phyloP scores from a whole-genome alignment of 2,888 invertebrate genomes.

The Lycaena phlaeas region DNA sequence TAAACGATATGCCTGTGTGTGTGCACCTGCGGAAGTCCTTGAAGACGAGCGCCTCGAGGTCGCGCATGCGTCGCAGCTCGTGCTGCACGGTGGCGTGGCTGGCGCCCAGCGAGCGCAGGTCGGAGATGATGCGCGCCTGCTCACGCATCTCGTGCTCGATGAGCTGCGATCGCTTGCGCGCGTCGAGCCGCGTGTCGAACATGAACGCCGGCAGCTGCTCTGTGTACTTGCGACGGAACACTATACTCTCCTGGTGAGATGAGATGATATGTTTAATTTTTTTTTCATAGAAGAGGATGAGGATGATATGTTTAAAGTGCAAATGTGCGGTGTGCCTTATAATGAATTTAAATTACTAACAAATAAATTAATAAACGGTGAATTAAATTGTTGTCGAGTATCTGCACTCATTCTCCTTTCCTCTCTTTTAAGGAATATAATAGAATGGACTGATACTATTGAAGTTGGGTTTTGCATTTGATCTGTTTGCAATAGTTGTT shows the following conservation, averaged over 20 bases:
- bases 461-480: no score
- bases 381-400: no score
- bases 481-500: no score
- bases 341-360: no score
- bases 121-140: conserved; percentile 95
- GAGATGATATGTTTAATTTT: neutral
- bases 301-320: no score
- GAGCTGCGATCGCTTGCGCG: conserved; percentile 89
- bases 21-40: conserved; percentile 87
- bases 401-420: no score
- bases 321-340: no score
- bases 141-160: conserved; percentile 98
- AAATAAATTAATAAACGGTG: no score
- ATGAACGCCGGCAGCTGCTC: conserved; percentile 88
- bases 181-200: conserved; percentile 84
- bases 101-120: conserved; percentile 89
- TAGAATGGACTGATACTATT: no score
- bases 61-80: conserved; percentile 92
- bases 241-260: conserved; percentile 75
- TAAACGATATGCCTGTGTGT: neutral
- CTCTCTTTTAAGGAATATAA: no score
- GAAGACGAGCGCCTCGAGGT: conserved; percentile 94
- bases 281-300: no score
- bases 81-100: conserved; percentile 92
- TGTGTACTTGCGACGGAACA: conserved; percentile 76